phyloP scores from a whole-genome alignment of 1,140 invertebrate genomes.

The Papilio dardanus region DNA sequence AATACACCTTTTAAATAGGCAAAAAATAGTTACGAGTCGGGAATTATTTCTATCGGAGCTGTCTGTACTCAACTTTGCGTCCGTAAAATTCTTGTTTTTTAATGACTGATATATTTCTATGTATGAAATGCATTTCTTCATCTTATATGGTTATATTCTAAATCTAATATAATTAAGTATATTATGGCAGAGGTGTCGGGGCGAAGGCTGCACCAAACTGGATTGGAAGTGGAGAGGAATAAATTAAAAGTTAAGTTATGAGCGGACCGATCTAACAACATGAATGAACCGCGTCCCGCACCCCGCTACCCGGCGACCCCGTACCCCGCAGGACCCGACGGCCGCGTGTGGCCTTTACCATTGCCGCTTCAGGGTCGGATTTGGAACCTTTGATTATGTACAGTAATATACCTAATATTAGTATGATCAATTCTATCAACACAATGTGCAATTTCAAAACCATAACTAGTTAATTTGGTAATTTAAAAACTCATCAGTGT shows the following conservation, averaged over 20 bases:
- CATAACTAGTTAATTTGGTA: neutral
- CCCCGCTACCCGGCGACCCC: conserved; percentile 45
- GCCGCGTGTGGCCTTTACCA: conserved; percentile 78
- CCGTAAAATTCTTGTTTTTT: too few species aligned
- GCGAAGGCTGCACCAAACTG: conserved; percentile 62
- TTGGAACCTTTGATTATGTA: conserved; percentile 34
- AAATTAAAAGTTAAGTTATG: conserved; percentile 81
- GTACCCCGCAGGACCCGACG: conserved; percentile 49
- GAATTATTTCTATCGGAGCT: too few species aligned
- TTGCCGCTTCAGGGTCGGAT: conserved; percentile 63
- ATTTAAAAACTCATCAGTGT: neutral
- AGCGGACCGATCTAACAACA: conserved; percentile 79
- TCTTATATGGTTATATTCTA: conserved; percentile 44
- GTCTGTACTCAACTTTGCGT: too few species aligned
- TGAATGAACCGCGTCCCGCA: conserved; percentile 72
- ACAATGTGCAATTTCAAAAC: neutral
- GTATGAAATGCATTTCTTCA: neutral
- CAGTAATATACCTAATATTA: neutral
- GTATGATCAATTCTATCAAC: neutral
- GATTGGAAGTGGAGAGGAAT: conserved; percentile 68
- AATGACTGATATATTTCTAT: neutral
- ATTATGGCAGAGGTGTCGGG: conserved; percentile 54
- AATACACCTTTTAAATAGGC: too few species aligned
- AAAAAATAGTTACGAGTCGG: too few species aligned
- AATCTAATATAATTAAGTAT: conserved; percentile 65